Evolutionary conservation across 1,140 invertebrate species (phyloP), one percentile per base, ranked within the genome.

Genomic region (Heliconius hewitsoni): DNA sequence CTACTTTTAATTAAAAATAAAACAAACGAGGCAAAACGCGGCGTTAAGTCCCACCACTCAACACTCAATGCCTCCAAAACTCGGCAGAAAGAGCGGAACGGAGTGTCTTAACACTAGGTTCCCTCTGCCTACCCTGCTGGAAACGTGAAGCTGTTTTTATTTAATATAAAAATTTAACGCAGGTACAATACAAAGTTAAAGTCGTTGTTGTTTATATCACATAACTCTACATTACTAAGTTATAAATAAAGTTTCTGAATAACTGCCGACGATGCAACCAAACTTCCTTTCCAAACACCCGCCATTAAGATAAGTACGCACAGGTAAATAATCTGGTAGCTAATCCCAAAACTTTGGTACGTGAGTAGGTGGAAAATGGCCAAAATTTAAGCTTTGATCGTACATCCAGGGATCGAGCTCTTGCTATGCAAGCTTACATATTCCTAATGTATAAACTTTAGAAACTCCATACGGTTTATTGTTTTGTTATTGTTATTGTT

Each of bases 291-390:
- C 34, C 71, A 66, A 70, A 66, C 16, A 27, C 60, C 60, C 27
- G 34, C 74, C 74, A 76, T 76, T 76, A 76, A 76, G 74, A 76
- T 76, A 76, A 76, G 74, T 66, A 42, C 37, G 60, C 60, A 76
- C 74, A 76, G 37, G 74, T 76, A 76, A 66, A 76, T 76, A 66
- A 76, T 66, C 57, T 76, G 34, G 9, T 4, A 57, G 52, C 73
- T 74, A 74, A 74, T 74, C 73, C 55, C 73, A 30, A 57, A 74
- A 74, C 73, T 74, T 66, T 74, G 73, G 39, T 19, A 46, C 52
- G 60, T 66, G 60, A 66, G 74, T 66, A 76, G 55, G 74, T 76
- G 57, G 74, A 66, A 76, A 39, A 76, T 39, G 37, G 39, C 50
- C 50, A 37, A 74, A 74, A 30, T 57, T 74, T 57, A 57, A 74